A percentile compares a stretch with the other conserved stretches of the same genome.
phyloP scores from a whole-genome alignment of 2,888 invertebrate species.

The Liposcelis brunnea region DNA sequence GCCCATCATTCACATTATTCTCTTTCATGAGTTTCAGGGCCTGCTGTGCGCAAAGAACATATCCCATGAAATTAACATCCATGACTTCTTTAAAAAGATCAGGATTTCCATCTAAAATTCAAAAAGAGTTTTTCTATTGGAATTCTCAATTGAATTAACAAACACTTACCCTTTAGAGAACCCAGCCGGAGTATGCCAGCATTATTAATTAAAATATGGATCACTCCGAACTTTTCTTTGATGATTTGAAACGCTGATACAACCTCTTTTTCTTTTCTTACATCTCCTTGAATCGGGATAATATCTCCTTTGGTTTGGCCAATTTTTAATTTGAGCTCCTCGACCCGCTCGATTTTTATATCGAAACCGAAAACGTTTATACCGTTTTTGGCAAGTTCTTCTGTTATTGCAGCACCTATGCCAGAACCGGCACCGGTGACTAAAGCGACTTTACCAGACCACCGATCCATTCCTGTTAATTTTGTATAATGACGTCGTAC shows the following conservation, averaged over 20 bases:
- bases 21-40: constrained; percentile 20
- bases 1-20: constrained; percentile 16
- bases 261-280: constrained; percentile 23
- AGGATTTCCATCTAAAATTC: constrained; percentile 20
- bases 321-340: no score
- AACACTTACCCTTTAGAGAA: no score
- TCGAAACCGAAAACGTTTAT: no score
- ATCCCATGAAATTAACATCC: constrained; percentile 21
- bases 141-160: no score
- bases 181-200: constrained; percentile 22
- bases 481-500: no score
- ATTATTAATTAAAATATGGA: constrained; percentile 26
- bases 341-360: no score
- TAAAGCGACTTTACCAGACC: no score
- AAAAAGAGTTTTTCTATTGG: no score
- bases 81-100: constrained; percentile 12
- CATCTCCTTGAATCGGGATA: constrained; percentile 22
- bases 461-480: no score
- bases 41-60: constrained; percentile 20
- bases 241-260: constrained; percentile 22
- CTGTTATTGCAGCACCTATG: no score
- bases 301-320: constrained; percentile 18
- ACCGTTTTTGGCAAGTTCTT: no score
- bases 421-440: no score
- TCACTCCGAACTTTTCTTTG: constrained; percentile 22